Base-by-base conservation (phyloP, 2,113 vertebrate genomes). In the Capreolus pygargus region DNA sequence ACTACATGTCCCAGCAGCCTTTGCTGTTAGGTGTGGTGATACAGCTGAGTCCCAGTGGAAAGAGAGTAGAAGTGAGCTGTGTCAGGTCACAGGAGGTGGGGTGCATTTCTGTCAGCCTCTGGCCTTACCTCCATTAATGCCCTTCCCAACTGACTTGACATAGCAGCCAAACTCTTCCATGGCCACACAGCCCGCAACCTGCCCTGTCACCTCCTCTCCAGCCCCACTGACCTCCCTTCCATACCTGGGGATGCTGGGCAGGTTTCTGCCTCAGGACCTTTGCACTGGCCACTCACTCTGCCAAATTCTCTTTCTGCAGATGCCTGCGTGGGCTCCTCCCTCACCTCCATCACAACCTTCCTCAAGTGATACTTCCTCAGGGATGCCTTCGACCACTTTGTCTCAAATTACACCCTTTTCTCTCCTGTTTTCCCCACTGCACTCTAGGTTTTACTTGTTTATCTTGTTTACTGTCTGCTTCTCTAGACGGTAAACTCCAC, bases 1-100 rank as follows among this genome's bases (percentile, higher is more conserved):
- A 88, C 60, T 91, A 91, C 21, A 93, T 79, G 50, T 93, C 94
- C 92, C 86, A 96, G 94, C 19, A 86, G 58, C 30, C 55, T 50
- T 47, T 94, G n/a, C 21, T 54, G 21, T 27, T 25, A 86, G 30
- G n/a, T 61, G 6, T 82, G 14, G 33, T 3, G 33, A 39, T 3
- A 10, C 8, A 14, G n/a, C 70, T 86, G 61, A 70, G 57, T 50
- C 52, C 58, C 9, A 47, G 5, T 13, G 21, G 36, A 55, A 82
- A 4, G 3, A 78, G 33, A 89, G 43, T 57, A 54, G 85, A 84
- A 27, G 28, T 11, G 50, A 5, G 52, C 21, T 36, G 16, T 23
- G 25, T 28, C 25, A 55, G 47, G 30, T 78, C 88, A 82, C 0
- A 9, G 33, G 52, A 28, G 39, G 52, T 36, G 27, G 11, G 21